Percentiles rank a stretch among this genome's conserved stretches.
These are phyloP conservation scores for Agrenia bidenticulata DNA, from an alignment of 2,888 invertebrate genomes.

Conservation along the genomic window DNA sequence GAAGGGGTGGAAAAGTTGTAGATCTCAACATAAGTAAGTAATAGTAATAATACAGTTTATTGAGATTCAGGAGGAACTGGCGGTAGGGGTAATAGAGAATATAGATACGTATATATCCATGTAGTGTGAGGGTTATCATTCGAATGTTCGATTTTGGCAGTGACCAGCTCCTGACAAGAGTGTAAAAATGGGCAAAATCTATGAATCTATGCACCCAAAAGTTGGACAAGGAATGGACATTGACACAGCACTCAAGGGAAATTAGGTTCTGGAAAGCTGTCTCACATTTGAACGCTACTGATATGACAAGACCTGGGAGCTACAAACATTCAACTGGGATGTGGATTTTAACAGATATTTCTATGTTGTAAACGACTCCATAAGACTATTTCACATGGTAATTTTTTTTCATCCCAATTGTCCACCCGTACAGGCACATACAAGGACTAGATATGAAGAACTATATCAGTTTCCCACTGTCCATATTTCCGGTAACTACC, in stretches of 20 bases:
- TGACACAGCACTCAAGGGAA: slow-evolving; percentile 54
- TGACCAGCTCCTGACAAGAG: slow-evolving; percentile 5
- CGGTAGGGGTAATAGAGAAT: slow-evolving; percentile 4
- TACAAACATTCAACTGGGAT: slow-evolving; percentile 22
- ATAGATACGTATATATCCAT: slow-evolving; percentile 11
- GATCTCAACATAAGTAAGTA: slow-evolving; percentile 2
- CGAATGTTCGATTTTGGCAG: slow-evolving; percentile 25
- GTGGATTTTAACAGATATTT: slow-evolving; percentile 13
- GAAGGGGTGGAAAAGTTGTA: no score
- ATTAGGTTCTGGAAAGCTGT: slow-evolving; percentile 52
- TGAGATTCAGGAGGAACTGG: slow-evolving; percentile 19
- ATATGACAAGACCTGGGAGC: neutral
- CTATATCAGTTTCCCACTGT: neutral
- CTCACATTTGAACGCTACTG: slow-evolving; percentile 43
- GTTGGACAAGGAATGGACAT: slow-evolving; percentile 47
- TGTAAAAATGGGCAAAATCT: slow-evolving; percentile 19
- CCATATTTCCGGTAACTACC: neutral
- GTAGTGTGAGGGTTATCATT: slow-evolving; percentile 39
- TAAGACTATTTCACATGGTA: slow-evolving; percentile 21
- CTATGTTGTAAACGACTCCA: neutral
- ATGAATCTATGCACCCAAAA: slow-evolving; percentile 30
- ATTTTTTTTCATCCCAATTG: slow-evolving; percentile 16
- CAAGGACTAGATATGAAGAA: no score
- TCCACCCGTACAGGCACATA: neutral
- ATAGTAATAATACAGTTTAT: slow-evolving; percentile 23